Evolutionary conservation across 2,113 vertebrate species (phyloP), one percentile per base, ranked within the genome.

Genomic region (Potamarius usumacintae): DNA sequence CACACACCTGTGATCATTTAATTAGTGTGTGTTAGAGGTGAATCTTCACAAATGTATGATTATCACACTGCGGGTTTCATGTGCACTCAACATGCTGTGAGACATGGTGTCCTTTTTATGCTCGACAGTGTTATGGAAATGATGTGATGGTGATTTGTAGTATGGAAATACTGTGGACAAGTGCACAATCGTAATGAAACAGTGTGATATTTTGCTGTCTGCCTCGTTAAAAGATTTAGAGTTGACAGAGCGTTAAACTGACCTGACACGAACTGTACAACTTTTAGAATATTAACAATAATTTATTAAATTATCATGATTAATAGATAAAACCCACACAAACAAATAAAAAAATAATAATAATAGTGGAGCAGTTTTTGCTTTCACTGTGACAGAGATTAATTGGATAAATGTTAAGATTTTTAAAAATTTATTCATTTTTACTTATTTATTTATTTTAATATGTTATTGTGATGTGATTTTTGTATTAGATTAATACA

Each of bases 1-100:
- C 72, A 60, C 42, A 86, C 84, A 65, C 63, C 67, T 84, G 27
- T 84, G 83, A 84, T 84, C n/a, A 74, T 84, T 42, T 84, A 72
- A 84, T 84, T 84, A 84, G 53, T 58, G 83, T 84, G 65, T 74
- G 20, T 84, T 72, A 72, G 67, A 69, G 83, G 65, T 72, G 83
- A 71, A 53, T 42, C 34, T 27, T 84, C 67, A 84, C 55, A 53
- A 71, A 84, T 84, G 83, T 84, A n/a, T 18, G 52, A 72, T 84
- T 84, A 58, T 84, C 67, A 58, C 83, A 74, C 83, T 17, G 53
- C 52, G 74, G 83, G 53, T 25, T 71, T 82, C 79, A 62, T 62
- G 79, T 48, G 57, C 57, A 82, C 27, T 82, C 57, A 62, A 57
- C 79, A 82, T 82, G 57, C 57, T 62, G 57, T 5, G 30, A 82